Percentiles rank a stretch among this genome's conserved stretches.
Evolutionary conservation across 2,888 invertebrate genomes (phyloP).

Genomic region (Chloromyia formosa): DNA sequence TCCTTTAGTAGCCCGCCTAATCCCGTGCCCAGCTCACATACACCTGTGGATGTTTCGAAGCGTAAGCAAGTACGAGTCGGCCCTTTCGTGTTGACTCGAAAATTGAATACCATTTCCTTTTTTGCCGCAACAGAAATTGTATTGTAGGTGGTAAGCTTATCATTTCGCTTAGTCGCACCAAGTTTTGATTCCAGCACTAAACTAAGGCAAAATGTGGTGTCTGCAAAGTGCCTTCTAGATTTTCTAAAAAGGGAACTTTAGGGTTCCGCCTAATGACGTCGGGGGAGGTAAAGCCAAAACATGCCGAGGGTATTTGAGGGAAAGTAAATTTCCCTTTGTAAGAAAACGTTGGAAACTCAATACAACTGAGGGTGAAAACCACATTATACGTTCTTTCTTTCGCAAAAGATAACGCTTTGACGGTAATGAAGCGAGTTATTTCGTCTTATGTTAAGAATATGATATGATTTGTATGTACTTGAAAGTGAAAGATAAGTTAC

Average conservation of each 20-base stretch:
- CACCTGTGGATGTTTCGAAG: not conserved
- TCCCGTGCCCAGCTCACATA: not conserved
- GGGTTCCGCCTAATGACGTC: not conserved
- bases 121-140: not conserved
- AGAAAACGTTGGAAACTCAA: not conserved
- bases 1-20: not conserved
- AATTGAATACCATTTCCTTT: not conserved
- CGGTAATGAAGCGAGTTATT: slow-evolving; percentile 3
- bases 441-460: not conserved
- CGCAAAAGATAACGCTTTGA: not conserved
- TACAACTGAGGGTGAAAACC: not conserved
- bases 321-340: not conserved
- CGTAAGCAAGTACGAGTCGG: not conserved
- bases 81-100: not conserved
- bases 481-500: not conserved
- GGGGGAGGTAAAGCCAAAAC: not conserved
- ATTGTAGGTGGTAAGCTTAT: not conserved
- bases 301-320: not conserved
- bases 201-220: not conserved
- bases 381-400: not conserved
- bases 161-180: not conserved
- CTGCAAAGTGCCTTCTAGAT: not conserved
- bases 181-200: not conserved
- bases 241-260: not conserved
- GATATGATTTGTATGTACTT: not conserved